Conservation (phyloP, 2,797 vertebrate genomes). For the Hypotaenidia philippensis region DNA sequence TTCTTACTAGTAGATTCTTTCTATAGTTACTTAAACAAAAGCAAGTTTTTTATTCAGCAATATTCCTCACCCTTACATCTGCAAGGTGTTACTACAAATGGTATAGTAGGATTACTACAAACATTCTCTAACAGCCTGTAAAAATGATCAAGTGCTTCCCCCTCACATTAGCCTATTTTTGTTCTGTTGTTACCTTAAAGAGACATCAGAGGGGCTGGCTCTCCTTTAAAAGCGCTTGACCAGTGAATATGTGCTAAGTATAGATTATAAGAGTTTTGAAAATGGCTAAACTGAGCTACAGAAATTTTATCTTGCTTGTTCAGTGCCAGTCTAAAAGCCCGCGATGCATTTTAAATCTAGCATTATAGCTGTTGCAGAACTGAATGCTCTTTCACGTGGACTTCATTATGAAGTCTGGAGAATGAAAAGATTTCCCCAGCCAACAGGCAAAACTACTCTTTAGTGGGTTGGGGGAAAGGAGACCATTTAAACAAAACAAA, state of each 20-base stretch:
- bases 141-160: neutral
- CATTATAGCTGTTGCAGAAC: neutral
- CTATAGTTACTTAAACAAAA: neutral
- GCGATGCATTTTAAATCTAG: neutral
- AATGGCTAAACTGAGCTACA: neutral
- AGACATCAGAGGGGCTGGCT: neutral
- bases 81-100: neutral
- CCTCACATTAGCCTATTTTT: neutral
- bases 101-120: neutral
- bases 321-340: neutral
- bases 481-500: neutral
- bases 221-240: neutral
- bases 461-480: neutral
- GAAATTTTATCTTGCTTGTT: neutral
- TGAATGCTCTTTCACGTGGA: neutral
- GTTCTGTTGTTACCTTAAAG: neutral
- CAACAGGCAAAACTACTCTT: neutral
- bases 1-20: neutral
- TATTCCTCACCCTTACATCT: neutral
- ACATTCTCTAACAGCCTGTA: neutral
- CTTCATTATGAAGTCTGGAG: neutral
- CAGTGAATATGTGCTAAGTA: neutral
- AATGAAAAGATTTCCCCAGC: neutral
- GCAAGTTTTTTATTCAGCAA: neutral
- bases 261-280: neutral